Percentiles rank a stretch among this genome's conserved stretches.
phyloP scores from a whole-genome alignment of 2,888 invertebrate genomes.

The Patella pellucida region DNA sequence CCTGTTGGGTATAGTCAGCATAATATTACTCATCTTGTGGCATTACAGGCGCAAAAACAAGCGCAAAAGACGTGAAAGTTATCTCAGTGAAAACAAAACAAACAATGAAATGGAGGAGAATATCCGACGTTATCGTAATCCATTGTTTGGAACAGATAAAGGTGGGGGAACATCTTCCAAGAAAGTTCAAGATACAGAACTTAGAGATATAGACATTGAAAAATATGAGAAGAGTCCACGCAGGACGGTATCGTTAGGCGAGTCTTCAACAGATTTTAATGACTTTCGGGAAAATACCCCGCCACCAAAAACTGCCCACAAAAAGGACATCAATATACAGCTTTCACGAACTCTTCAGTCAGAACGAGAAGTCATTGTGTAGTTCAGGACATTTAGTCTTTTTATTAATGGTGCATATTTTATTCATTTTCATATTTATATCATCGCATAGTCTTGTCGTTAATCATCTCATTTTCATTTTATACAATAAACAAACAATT shows the following conservation, averaged over 20 bases:
- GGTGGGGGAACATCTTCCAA: slow-evolving; percentile 64
- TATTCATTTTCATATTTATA: neutral
- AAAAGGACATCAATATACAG: slow-evolving; percentile 62
- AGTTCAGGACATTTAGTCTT: slow-evolving; percentile 14
- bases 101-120: slow-evolving; percentile 95
- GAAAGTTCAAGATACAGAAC: slow-evolving; percentile 73
- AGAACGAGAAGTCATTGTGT: slow-evolving; percentile 60
- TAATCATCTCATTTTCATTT: too few relatives aligned
- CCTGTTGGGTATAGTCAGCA: slow-evolving; percentile 54
- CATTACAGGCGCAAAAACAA: slow-evolving; percentile 75
- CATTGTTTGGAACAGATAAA: slow-evolving; percentile 78
- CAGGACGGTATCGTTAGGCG: slow-evolving; percentile 43
- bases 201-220: slow-evolving; percentile 73
- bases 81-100: slow-evolving; percentile 78
- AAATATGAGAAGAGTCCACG: slow-evolving; percentile 61
- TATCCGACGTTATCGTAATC: slow-evolving; percentile 84
- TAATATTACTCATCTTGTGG: slow-evolving; percentile 67
- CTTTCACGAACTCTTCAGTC: slow-evolving; percentile 43
- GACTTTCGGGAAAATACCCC: slow-evolving; percentile 52
- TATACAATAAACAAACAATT: too few relatives aligned
- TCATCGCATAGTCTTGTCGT: neutral
- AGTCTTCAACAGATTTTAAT: slow-evolving; percentile 51
- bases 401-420: slow-evolving; percentile 7
- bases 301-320: slow-evolving; percentile 49
- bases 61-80: slow-evolving; percentile 68